A percentile compares a stretch with the other conserved stretches of the same genome.
These are phyloP conservation scores for Scotopteryx bipunctaria DNA, from an alignment of 2,888 invertebrate genomes.

Conservation along the genomic window DNA sequence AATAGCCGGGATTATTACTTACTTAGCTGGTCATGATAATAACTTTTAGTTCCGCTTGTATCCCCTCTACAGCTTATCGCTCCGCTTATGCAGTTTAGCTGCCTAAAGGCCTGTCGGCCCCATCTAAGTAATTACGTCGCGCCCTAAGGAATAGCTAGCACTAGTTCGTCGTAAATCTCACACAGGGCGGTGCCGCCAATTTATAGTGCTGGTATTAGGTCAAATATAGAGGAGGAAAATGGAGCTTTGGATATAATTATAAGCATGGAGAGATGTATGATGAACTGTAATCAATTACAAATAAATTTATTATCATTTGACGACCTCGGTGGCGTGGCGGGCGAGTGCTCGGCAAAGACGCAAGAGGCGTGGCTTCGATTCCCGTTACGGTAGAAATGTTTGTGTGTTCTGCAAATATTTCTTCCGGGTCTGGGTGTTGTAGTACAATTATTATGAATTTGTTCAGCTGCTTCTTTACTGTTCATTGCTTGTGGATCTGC, in stretches of 20 bases:
- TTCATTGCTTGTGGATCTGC: too few species aligned
- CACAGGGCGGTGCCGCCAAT: slow-evolving; percentile 16
- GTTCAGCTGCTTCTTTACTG: too few species aligned
- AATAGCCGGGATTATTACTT: too few species aligned
- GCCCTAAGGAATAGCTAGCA: slow-evolving; percentile 17
- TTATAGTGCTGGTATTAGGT: slow-evolving; percentile 18
- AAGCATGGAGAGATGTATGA: too few species aligned
- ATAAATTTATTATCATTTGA: background rate
- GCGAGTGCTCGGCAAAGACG: background rate
- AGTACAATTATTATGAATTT: too few species aligned
- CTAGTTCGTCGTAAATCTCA: slow-evolving; percentile 14
- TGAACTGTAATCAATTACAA: background rate
- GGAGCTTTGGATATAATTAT: too few species aligned
- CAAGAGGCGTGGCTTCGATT: background rate
- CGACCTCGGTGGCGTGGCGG: background rate
- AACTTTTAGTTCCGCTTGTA: too few species aligned
- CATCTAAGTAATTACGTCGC: slow-evolving; percentile 24
- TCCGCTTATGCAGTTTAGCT: slow-evolving; percentile 5
- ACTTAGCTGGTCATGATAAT: too few species aligned
- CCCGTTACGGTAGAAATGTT: background rate
- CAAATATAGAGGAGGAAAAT: background rate
- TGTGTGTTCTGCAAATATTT: too few species aligned
- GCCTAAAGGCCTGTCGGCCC: background rate
- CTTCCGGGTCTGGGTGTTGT: too few species aligned
- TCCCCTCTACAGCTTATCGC: slow-evolving; percentile 2